Evolutionary conservation across 2,113 vertebrate genomes (phyloP), one percentile per base, ranked within the genome.

Genomic region (Isichthys henryi): DNA sequence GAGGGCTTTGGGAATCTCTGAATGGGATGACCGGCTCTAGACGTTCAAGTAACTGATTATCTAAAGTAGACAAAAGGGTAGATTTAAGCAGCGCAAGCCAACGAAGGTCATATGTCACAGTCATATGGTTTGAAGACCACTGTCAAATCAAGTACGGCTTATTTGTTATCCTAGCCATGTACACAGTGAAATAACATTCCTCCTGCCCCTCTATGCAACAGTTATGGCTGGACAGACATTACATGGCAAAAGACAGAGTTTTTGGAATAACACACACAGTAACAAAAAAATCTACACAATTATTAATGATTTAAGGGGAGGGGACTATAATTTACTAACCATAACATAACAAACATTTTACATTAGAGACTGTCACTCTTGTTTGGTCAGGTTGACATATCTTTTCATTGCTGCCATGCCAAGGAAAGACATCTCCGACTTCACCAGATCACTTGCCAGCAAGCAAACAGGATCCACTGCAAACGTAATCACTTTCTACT

Each of bases 391-490:
- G 82, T 49, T 19, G 23, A 46, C 3, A 48, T 43, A 48, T 23
- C 43, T 31, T 70, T 31, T 27, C n/a, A 70, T 70, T 23, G 17
- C 48, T 80, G 15, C 35, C 31, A 80, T 80, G 15, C 17, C 31
- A 80, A 43, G 43, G 82, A 48, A 21, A 45, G 19, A 15, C 39
- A 23, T 45, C 39, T 23, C 45, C 3, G 21, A 17, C 5, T 52
- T 21, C 49, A 35, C 11, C 86, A 56, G 49, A 27, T 49, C 53
- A 77, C n/a, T 52, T 3, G 35, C 82, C 49, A 23, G 86, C 53
- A 88, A 21, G 46, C 90, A 92, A 94, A 93, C 91, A 92, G 90
- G 91, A 90, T 90, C 90, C 89, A 89, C 43, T 88, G 83, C 66
- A 92, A 62, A 85, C n/a, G 9, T 82, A 53, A 88, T n/a, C 45